Conservation (phyloP, 1,140 invertebrate genomes). For the Pseudomyrmex concolor region DNA sequence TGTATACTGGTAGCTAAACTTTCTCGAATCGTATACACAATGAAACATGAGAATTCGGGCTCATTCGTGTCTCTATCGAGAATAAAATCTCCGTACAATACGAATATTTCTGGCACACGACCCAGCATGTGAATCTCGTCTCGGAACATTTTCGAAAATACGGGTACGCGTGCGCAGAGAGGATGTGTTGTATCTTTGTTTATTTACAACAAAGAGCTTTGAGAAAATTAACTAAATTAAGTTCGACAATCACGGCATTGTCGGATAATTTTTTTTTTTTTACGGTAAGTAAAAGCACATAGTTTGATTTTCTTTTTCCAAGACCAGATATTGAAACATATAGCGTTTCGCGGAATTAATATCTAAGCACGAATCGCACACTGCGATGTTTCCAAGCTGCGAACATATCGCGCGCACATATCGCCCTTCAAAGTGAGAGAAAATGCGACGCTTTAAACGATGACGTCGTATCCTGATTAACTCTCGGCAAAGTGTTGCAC, state of each 20-base stretch:
- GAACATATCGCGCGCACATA: slow-evolving; percentile 14
- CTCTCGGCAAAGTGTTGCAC: slow-evolving; percentile 41
- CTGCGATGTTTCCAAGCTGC: slow-evolving; percentile 29
- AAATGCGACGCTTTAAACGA: slow-evolving; percentile 67
- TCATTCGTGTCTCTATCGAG: not conserved
- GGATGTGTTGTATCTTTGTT: too few species aligned
- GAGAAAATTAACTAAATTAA: too few species aligned
- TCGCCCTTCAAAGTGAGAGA: slow-evolving; percentile 66
- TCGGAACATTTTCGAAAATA: slow-evolving; percentile 1
- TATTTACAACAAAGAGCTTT: too few species aligned
- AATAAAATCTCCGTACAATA: slow-evolving; percentile 11
- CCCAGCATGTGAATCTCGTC: slow-evolving; percentile 12
- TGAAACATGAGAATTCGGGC: slow-evolving; percentile 15
- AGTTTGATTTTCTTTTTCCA: not conserved
- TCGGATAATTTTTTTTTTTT: not conserved
- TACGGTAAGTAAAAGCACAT: not conserved
- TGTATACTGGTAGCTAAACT: slow-evolving; percentile 16
- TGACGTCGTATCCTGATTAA: slow-evolving; percentile 75
- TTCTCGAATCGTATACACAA: not conserved
- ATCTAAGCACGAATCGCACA: slow-evolving; percentile 5
- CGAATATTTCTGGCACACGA: not conserved
- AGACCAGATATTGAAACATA: not conserved
- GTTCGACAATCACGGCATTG: too few species aligned
- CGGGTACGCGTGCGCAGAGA: too few species aligned
- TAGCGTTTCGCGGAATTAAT: not conserved